Base-by-base conservation (phyloP, 2,888 invertebrate genomes). In the Salticus scenicus region DNA sequence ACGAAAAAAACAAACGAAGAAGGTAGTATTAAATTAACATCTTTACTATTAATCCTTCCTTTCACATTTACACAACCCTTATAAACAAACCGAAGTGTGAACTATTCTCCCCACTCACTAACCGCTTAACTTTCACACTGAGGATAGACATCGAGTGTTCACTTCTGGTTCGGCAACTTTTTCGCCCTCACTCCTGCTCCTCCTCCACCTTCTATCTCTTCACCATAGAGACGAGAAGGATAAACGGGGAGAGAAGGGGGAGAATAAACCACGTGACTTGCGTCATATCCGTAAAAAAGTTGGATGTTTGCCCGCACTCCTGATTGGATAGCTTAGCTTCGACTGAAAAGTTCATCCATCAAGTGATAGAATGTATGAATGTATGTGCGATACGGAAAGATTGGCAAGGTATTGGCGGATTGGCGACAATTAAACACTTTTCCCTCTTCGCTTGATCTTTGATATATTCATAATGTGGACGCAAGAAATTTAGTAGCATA, bases 271-370 rank as follows among this genome's bases (percentile, higher is more conserved):
- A 67, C 73, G 82, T 76, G 71, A 76, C 79, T 74, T 85, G 84
- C 84, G 84, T 85, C 84, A 85, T 51, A 79, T 85, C 83, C 83
- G 78, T 37, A n/a, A 85, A 70, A 82, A 82, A 85, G 69, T 85
- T 85, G 84, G 84, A 73, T 42, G 79, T 28, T 33, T 85, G 84
- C 84, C 84, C 78, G 74, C 69, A 66, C 33, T 67, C 66, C 37
- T 37, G 77, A 77, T 77, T 84, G 83, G 83, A 66, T 57, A 76
- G 33, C 31, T 42, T 8, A 12, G 28, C 20, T 12, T 30, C 51
- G 20, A 51, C 8, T 4, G n/a, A 30, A 57, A 57, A 51, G 51
- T 57, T 47, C 66, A 76, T 76, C 67, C 67, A 76, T 67, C 76
- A 76, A 66, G 66, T 41, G 67, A 66, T 12, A 41, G 67, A 27